phyloP scores from a whole-genome alignment of 2,797 vertebrate species.

The Cyclopterus lumpus region DNA sequence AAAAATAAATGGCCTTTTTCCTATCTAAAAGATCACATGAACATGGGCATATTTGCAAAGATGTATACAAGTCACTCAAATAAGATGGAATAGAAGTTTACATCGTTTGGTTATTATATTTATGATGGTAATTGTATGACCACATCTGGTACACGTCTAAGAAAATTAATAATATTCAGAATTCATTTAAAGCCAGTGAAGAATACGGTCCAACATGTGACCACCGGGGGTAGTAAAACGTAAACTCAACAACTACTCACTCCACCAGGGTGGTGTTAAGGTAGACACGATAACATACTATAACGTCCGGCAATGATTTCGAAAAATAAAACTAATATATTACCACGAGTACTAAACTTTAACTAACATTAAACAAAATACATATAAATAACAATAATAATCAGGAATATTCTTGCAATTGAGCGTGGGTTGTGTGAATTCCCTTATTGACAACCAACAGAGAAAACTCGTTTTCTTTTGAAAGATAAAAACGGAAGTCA shows the following conservation, averaged over 20 bases:
- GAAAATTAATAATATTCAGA: neutral
- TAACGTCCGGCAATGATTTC: neutral
- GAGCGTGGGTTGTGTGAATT: neutral
- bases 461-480: conserved; percentile 47
- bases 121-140: neutral
- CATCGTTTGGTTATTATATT: neutral
- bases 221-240: neutral
- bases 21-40: neutral
- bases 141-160: neutral
- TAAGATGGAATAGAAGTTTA: neutral
- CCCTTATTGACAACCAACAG: neutral
- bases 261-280: neutral
- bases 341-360: neutral
- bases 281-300: neutral
- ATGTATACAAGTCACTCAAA: neutral
- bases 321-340: neutral
- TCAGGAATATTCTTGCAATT: neutral
- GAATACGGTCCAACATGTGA: neutral
- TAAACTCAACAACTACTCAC: neutral
- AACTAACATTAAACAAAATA: neutral
- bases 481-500: conserved; percentile 28
- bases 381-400: neutral
- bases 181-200: neutral
- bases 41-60: neutral
- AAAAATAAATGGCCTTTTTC: neutral